Conservation (phyloP, 2,888 invertebrate species). For the Sicus ferrugineus region DNA sequence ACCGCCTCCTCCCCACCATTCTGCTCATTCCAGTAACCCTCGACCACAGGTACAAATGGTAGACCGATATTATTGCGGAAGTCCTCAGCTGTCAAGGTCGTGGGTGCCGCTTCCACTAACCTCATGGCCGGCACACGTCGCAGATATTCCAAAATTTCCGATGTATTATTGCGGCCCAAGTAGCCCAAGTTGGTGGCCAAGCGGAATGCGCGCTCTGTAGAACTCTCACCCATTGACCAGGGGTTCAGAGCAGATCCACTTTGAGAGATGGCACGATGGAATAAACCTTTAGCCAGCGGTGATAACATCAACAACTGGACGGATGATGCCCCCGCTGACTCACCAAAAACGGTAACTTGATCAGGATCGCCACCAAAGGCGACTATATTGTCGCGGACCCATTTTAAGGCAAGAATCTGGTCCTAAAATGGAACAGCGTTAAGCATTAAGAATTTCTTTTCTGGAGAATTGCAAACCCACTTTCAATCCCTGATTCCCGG, state of each 20-base stretch:
- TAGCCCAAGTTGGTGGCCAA: conserved; percentile 70
- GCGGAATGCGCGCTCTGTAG: conserved; percentile 67
- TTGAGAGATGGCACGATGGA: conserved; percentile 71
- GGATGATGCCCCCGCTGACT: conserved; percentile 71
- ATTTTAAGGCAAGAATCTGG: conserved; percentile 70
- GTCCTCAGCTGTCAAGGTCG: conserved; percentile 67
- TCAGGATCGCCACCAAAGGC: conserved; percentile 70
- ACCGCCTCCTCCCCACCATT: conserved; percentile 49
- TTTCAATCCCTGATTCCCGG: conserved; percentile 74
- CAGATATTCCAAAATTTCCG: conserved; percentile 68
- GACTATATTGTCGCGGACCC: conserved; percentile 71
- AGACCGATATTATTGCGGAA: conserved; percentile 70
- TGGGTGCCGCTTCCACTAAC: conserved; percentile 69
- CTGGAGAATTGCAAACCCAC: conserved; percentile 54
- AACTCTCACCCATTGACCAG: conserved; percentile 69
- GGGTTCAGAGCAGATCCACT: conserved; percentile 71
- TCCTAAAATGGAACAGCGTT: conserved; percentile 64
- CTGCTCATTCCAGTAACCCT: conserved; percentile 65
- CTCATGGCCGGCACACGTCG: conserved; percentile 70
- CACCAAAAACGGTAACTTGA: conserved; percentile 70
- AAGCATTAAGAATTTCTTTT: too few species aligned
- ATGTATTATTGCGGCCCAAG: conserved; percentile 67
- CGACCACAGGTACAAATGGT: conserved; percentile 68
- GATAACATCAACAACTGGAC: conserved; percentile 70
- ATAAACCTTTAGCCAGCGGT: conserved; percentile 68